Conservation (phyloP, 2,888 invertebrate species). For the Drosophila prolongata region DNA sequence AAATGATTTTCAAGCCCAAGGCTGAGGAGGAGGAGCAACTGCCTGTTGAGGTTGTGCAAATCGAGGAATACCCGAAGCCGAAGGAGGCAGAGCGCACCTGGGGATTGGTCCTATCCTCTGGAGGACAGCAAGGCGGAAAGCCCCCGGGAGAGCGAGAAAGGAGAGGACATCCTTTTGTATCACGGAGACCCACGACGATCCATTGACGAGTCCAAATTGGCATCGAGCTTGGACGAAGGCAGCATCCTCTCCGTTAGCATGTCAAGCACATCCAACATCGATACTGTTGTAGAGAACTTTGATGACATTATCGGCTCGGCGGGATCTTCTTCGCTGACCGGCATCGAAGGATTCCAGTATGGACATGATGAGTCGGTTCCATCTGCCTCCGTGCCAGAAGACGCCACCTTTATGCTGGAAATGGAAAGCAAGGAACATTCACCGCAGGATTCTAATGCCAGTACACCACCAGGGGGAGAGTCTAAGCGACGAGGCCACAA, state of each 20-base stretch:
- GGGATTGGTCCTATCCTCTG: conserved; percentile 78
- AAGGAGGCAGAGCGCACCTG: conserved; percentile 78
- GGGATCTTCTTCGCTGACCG: conserved; percentile 83
- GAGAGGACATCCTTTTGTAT: conserved; percentile 78
- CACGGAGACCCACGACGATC: conserved; percentile 74
- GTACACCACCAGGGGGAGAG: conserved; percentile 73
- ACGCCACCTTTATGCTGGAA: conserved; percentile 77
- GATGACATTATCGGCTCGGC: conserved; percentile 83
- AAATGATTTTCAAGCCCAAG: conserved; percentile 93
- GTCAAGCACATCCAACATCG: conserved; percentile 86
- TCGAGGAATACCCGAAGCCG: conserved; percentile 69
- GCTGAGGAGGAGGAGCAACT: conserved; percentile 84
- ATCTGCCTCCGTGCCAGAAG: conserved; percentile 69
- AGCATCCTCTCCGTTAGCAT: conserved; percentile 86
- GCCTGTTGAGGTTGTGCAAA: conserved; percentile 57
- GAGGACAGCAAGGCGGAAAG: conserved; percentile 79
- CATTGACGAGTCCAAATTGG: conserved; percentile 85
- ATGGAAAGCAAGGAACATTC: conserved; percentile 76
- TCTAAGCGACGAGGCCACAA: conserved; percentile 85
- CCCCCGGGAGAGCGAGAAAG: conserved; percentile 64
- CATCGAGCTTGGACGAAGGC: conserved; percentile 87
- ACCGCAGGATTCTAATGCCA: conserved; percentile 67
- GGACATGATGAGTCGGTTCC: conserved; percentile 69
- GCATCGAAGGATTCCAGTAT: conserved; percentile 81
- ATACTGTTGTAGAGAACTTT: conserved; percentile 84